These are phyloP conservation scores for Pocillopora grandis DNA, from an alignment of 92 coral and sea anemone genomes.

Conservation along the genomic window DNA sequence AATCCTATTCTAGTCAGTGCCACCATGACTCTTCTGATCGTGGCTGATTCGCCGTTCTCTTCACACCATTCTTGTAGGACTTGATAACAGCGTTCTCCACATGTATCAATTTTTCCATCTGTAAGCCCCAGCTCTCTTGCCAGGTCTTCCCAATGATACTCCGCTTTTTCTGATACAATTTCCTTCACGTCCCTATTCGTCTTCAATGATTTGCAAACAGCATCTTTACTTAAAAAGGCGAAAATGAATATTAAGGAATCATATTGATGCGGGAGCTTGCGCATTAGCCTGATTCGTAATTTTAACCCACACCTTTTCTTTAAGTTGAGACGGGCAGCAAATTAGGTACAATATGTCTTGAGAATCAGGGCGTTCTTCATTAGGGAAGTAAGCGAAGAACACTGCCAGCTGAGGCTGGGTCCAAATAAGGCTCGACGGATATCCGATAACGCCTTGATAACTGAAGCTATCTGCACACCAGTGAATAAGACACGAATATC, in stretches of 20 bases:
- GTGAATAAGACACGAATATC: slow-evolving; percentile 11
- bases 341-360: slow-evolving; percentile 21
- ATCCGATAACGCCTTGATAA: background rate
- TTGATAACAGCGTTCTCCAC: slow-evolving; percentile 7
- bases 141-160: slow-evolving; percentile 9
- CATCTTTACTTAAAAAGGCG: background rate
- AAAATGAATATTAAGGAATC: slow-evolving; percentile 3
- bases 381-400: slow-evolving; percentile 33
- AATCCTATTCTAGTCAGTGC: slow-evolving; percentile 16
- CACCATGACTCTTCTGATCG: slow-evolving; percentile 14
- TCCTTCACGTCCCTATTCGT: background rate
- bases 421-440: slow-evolving; percentile 4
- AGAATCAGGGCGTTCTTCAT: slow-evolving; percentile 3
- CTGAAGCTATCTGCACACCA: background rate
- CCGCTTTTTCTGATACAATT: slow-evolving; percentile 1
- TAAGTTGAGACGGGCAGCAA: slow-evolving; percentile 24
- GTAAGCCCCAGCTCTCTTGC: slow-evolving; percentile 1
- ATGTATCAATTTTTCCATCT: background rate
- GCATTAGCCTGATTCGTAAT: background rate
- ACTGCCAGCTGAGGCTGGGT: slow-evolving; percentile 5
- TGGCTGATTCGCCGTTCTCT: slow-evolving; percentile 10
- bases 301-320: background rate
- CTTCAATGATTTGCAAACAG: background rate
- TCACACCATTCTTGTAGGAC: slow-evolving; percentile 15
- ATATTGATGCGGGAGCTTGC: background rate